Percentiles rank a stretch among this genome's conserved stretches.
Conservation (phyloP, 2,797 vertebrate genomes). For the Poliocrania exsul region DNA sequence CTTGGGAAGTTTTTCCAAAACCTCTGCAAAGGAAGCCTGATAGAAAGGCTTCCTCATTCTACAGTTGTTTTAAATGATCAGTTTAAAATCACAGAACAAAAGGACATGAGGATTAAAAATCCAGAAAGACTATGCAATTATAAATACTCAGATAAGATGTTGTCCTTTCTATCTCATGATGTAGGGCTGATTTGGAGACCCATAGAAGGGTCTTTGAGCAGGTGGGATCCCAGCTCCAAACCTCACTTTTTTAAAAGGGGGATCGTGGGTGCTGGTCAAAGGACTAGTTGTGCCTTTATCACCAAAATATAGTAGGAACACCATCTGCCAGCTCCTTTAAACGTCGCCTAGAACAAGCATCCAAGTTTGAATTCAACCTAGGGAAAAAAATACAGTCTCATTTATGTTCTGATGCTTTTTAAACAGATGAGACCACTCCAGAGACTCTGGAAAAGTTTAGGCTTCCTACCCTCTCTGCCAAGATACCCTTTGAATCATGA, state of each 20-base stretch:
- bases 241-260: neutral
- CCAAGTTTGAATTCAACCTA: neutral
- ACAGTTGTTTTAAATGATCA: neutral
- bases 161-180: neutral
- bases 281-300: neutral
- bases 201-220: neutral
- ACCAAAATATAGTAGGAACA: neutral
- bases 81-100: neutral
- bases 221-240: neutral
- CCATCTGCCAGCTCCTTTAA: neutral
- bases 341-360: neutral
- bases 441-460: neutral
- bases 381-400: neutral
- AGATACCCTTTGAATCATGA: neutral
- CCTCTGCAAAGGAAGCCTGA: neutral
- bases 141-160: rapidly evolving
- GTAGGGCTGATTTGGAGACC: neutral
- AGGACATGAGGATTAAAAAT: neutral
- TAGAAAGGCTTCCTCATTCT: neutral
- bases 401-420: neutral
- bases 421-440: neutral
- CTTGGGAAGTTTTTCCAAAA: neutral
- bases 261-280: neutral
- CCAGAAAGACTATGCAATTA: neutral
- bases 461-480: neutral